Evolutionary conservation across 1,140 invertebrate species (phyloP).

Genomic region (Chironomus striatipennis): DNA sequence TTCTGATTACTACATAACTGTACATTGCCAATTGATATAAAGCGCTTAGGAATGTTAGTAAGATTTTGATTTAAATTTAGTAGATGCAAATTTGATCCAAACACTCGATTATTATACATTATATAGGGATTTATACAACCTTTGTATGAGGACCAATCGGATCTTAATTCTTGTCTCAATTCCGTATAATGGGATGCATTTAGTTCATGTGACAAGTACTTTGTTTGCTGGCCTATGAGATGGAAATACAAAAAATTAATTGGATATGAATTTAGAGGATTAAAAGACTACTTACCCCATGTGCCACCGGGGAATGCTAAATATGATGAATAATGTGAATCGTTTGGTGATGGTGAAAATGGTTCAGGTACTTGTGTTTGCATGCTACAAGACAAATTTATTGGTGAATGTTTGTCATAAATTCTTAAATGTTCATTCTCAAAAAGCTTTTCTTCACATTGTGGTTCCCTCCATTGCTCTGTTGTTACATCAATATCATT

Average conservation of each 20-base stretch:
- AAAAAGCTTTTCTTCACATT: not conserved
- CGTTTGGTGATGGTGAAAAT: slow-evolving; percentile 36
- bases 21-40: not conserved
- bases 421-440: slow-evolving; percentile 50
- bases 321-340: slow-evolving; percentile 45
- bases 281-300: slow-evolving; percentile 46
- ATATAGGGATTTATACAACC: slow-evolving; percentile 19
- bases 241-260: no score
- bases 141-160: slow-evolving; percentile 30
- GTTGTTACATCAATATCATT: slow-evolving; percentile 39
- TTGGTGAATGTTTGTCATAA: slow-evolving; percentile 58
- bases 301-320: slow-evolving; percentile 65
- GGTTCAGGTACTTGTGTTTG: slow-evolving; percentile 64
- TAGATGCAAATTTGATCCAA: not conserved
- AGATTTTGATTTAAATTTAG: slow-evolving; percentile 1
- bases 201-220: slow-evolving; percentile 58
- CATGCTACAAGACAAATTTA: slow-evolving; percentile 59
- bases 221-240: slow-evolving; percentile 43
- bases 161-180: slow-evolving; percentile 37
- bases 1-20: not conserved
- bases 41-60: not conserved
- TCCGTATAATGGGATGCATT: slow-evolving; percentile 51
- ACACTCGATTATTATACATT: not conserved
- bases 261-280: no score
- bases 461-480: slow-evolving; percentile 25